Percentiles rank a stretch among this genome's conserved stretches.
These are phyloP conservation scores for Paramuricea clavata DNA, from an alignment of 92 coral and sea anemone species.

Conservation along the genomic window DNA sequence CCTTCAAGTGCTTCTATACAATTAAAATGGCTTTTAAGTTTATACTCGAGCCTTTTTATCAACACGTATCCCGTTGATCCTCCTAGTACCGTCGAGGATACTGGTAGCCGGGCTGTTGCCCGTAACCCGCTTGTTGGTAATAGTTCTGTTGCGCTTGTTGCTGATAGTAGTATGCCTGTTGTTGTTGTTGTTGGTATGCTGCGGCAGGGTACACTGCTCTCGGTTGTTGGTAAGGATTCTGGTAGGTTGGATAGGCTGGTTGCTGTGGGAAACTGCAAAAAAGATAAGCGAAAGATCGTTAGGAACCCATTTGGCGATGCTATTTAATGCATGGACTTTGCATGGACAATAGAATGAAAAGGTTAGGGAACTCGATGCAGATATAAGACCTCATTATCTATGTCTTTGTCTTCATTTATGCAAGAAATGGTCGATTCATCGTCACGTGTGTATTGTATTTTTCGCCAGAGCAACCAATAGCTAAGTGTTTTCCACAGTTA, in stretches of 20 bases:
- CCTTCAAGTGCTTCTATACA: neutral
- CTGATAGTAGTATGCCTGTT: conserved; percentile 54
- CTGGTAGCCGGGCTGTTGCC: conserved; percentile 53
- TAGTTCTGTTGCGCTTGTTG: conserved; percentile 43
- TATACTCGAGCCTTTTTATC: neutral
- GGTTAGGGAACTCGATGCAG: no score
- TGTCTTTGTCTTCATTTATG: no score
- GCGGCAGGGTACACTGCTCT: conserved; percentile 11
- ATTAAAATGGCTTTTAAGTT: neutral
- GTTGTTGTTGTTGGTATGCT: conserved; percentile 44
- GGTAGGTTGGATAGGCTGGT: neutral
- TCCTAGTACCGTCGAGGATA: conserved; percentile 14
- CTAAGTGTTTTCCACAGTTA: no score
- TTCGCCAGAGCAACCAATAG: no score
- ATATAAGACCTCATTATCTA: no score
- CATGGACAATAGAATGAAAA: no score
- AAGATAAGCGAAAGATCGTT: no score
- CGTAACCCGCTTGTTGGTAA: conserved; percentile 53
- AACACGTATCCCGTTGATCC: no score
- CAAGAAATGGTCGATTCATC: no score
- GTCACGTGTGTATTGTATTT: no score
- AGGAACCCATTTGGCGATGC: no score
- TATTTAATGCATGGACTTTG: no score
- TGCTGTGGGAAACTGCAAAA: conserved; percentile 16
- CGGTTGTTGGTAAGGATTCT: conserved; percentile 33